Percentiles rank a stretch among this genome's conserved stretches.
These are phyloP conservation scores for Pandemis cinnamomeana DNA, from an alignment of 2,888 invertebrate genomes.

Conservation along the genomic window DNA sequence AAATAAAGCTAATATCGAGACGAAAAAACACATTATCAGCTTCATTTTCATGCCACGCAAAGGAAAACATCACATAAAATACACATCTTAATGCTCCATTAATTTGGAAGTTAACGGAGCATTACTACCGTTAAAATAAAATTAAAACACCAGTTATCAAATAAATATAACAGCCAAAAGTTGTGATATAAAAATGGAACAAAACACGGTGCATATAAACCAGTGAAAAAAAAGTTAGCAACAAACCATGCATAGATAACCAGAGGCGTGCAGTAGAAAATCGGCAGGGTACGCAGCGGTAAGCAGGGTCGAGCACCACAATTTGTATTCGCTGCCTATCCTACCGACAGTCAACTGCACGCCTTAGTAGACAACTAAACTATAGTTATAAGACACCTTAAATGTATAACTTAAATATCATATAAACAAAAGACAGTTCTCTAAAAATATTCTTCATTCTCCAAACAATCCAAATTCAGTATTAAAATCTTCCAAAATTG, in stretches of 20 bases:
- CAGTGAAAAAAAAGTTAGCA: slow-evolving; percentile 33
- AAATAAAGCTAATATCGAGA: neutral
- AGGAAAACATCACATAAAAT: slow-evolving; percentile 34
- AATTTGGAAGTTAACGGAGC: neutral
- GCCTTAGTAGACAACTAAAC: neutral
- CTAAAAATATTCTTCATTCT: neutral
- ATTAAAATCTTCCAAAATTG: too few species aligned
- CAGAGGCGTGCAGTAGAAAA: too few species aligned
- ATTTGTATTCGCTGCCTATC: too few species aligned
- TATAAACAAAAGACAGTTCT: too few species aligned
- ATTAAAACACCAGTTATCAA: slow-evolving; percentile 33
- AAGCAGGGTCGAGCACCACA: too few species aligned
- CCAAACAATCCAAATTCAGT: neutral
- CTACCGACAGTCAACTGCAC: too few species aligned
- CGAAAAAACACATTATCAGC: neutral
- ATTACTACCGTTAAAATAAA: neutral
- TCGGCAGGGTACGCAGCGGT: too few species aligned
- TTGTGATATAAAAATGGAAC: slow-evolving; percentile 25
- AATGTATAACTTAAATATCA: neutral
- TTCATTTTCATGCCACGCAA: slow-evolving; percentile 30
- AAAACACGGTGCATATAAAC: slow-evolving; percentile 27
- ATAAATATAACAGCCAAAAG: slow-evolving; percentile 71
- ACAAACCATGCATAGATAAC: slow-evolving; percentile 47
- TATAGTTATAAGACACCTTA: too few species aligned
- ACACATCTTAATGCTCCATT: neutral